Percentiles rank a stretch among this genome's conserved stretches.
Evolutionary conservation across 2,888 invertebrate genomes (phyloP).

Genomic region (Agonopterix subpropinquella): DNA sequence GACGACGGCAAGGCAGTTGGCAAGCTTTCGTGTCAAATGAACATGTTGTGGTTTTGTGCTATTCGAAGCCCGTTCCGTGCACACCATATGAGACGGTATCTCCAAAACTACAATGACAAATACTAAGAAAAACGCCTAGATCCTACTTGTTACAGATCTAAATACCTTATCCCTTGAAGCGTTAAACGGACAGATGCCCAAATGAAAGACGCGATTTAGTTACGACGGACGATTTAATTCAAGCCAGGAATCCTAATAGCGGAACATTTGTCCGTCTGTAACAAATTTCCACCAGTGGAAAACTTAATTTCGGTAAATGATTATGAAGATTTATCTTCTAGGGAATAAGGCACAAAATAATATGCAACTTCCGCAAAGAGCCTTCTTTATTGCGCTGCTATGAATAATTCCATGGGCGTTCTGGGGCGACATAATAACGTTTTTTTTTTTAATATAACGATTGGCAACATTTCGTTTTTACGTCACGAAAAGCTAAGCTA

Average conservation of each 20-base stretch:
- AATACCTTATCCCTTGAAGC: conserved; percentile 18
- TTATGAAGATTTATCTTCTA: conserved; percentile 19
- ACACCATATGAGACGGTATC: too few species aligned
- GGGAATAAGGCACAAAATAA: neutral
- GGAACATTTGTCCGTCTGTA: conserved; percentile 17
- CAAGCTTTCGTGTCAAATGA: too few species aligned
- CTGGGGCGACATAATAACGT: too few species aligned
- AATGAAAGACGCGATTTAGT: conserved; percentile 1
- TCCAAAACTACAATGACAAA: neutral
- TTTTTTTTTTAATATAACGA: too few species aligned
- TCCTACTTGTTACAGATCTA: conserved; percentile 11
- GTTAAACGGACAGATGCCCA: conserved; percentile 14
- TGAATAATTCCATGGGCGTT: too few species aligned
- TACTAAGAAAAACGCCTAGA: conserved; percentile 13
- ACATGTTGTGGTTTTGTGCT: too few species aligned
- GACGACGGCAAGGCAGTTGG: too few species aligned
- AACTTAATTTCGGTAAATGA: conserved; percentile 18
- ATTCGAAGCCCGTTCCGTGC: too few species aligned
- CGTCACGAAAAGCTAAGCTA: too few species aligned
- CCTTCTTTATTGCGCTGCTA: too few species aligned
- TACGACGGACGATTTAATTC: conserved; percentile 16
- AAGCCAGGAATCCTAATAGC: conserved; percentile 20
- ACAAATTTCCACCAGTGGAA: conserved; percentile 16
- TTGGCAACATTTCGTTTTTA: too few species aligned
- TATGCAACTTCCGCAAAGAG: too few species aligned